Conservation (phyloP, 2,113 vertebrate genomes). For the Campylomormyrus numenius region DNA sequence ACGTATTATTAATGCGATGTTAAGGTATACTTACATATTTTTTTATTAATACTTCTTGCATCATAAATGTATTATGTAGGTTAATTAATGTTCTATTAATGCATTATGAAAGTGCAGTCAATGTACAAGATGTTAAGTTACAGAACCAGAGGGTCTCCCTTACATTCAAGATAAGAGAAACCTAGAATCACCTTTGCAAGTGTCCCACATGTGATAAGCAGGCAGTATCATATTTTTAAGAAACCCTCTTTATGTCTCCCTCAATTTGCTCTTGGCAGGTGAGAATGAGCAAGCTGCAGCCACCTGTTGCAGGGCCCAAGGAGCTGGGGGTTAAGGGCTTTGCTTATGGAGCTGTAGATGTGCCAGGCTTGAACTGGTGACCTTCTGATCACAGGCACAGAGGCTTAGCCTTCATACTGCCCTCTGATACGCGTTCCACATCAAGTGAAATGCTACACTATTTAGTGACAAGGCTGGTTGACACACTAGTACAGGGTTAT, state of each 20-base stretch:
- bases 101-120: neutral
- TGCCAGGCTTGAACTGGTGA: no score
- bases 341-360: no score
- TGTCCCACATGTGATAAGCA: neutral
- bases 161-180: neutral
- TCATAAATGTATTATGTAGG: neutral
- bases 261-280: no score
- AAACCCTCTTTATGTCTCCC: no score
- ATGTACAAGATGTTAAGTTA: neutral
- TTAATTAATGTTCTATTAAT: neutral
- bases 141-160: neutral
- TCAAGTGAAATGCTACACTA: neutral
- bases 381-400: no score
- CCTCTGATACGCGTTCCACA: no score
- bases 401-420: no score
- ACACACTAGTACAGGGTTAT: neutral
- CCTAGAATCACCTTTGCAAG: neutral
- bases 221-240: neutral
- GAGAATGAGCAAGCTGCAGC: no score
- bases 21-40: neutral
- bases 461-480: neutral
- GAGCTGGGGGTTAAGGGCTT: no score
- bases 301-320: no score
- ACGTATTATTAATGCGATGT: neutral
- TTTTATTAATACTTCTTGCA: neutral